Percentiles rank a stretch among this genome's conserved stretches.
phyloP scores from a whole-genome alignment of 2,113 vertebrate genomes.

The Nycticebus coucang region DNA sequence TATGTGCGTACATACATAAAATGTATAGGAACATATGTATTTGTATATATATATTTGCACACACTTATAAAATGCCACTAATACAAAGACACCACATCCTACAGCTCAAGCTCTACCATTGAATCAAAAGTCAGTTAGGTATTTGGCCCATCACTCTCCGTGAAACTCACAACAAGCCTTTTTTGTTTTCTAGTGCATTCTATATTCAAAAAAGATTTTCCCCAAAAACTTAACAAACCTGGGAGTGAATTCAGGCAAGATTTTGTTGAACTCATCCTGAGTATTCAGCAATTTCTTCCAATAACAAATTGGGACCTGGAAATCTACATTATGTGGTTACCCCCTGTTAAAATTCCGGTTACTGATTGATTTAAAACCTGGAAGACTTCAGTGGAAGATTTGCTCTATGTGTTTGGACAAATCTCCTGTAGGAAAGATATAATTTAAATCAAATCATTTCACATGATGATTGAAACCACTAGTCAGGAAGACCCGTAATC shows the following conservation, averaged over 20 bases:
- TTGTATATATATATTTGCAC: not conserved
- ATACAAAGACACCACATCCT: not conserved
- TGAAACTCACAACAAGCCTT: not conserved
- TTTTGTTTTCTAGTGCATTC: not conserved
- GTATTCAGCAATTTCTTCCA: slow-evolving; percentile 18
- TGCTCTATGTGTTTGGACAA: slow-evolving; percentile 50
- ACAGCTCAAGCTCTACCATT: not conserved
- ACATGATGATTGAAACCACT: slow-evolving; percentile 57
- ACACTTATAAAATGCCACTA: not conserved
- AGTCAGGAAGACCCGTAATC: slow-evolving; percentile 37
- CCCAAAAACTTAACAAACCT: not conserved
- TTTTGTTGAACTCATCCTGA: slow-evolving; percentile 11
- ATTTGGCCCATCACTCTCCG: not conserved
- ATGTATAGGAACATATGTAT: not conserved
- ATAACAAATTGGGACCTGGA: not conserved
- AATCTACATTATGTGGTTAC: slow-evolving; percentile 44
- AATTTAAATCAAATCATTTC: slow-evolving; percentile 70
- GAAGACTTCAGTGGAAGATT: slow-evolving; percentile 47
- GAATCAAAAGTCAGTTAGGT: not conserved
- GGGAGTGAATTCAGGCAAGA: not conserved
- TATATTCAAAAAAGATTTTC: not conserved
- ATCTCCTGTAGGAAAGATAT: slow-evolving; percentile 40
- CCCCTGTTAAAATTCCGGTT: slow-evolving; percentile 54
- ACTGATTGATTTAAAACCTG: slow-evolving; percentile 65
- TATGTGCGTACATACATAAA: not conserved